These are phyloP conservation scores for Paralichthys olivaceus DNA, from an alignment of 2,113 vertebrate genomes.

Conservation along the genomic window DNA sequence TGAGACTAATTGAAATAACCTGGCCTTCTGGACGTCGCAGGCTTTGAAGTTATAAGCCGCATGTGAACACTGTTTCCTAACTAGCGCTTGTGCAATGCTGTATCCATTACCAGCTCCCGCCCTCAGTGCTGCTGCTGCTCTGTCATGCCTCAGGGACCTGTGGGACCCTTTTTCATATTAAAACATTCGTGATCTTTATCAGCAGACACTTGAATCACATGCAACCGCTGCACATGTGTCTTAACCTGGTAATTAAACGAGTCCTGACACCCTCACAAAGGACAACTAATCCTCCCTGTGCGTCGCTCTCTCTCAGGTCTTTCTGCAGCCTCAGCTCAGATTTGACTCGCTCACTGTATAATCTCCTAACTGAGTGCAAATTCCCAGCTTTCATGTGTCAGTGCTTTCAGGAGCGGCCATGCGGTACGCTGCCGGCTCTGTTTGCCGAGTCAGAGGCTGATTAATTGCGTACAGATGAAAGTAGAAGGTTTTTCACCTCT, in stretches of 20 bases:
- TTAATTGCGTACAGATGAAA: conserved; percentile 73
- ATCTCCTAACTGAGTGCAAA: conserved; percentile 59
- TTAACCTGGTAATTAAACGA: conserved; percentile 15
- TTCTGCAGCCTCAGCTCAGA: conserved; percentile 25
- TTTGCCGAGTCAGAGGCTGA: conserved; percentile 72
- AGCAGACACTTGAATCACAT: conserved; percentile 10
- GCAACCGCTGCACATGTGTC: not conserved
- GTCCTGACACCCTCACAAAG: conserved; percentile 19
- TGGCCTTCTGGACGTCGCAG: conserved; percentile 45
- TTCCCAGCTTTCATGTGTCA: conserved; percentile 69
- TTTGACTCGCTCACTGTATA: conserved; percentile 45
- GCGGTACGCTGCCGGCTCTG: conserved; percentile 51
- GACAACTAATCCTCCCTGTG: conserved; percentile 7
- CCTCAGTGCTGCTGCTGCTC: conserved; percentile 7
- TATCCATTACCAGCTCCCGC: conserved; percentile 44
- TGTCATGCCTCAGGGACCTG: conserved; percentile 2
- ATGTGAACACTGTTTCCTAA: conserved; percentile 42
- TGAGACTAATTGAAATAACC: conserved; percentile 73
- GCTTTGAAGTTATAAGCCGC: conserved; percentile 66
- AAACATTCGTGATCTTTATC: conserved; percentile 16
- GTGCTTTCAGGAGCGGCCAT: conserved; percentile 56
- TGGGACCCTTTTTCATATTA: conserved; percentile 14
- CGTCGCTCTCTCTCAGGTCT: conserved; percentile 31
- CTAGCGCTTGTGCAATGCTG: conserved; percentile 53
- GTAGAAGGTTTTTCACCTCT: conserved; percentile 42